Evolutionary conservation across 1,140 invertebrate species (phyloP).

Genomic region (Ctenoplectra terminalis): DNA sequence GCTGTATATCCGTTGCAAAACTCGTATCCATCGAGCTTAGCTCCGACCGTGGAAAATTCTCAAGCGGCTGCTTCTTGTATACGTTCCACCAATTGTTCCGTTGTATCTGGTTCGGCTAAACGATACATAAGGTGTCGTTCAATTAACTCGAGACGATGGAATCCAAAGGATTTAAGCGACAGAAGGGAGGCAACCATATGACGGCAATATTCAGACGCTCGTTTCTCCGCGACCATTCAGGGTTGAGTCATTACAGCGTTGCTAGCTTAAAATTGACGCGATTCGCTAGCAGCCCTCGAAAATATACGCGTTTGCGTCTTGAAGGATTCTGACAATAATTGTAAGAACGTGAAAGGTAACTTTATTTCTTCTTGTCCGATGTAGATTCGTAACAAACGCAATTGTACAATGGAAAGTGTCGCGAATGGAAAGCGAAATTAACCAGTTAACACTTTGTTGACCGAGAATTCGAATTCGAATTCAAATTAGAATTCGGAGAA

Average conservation of each 20-base stretch:
- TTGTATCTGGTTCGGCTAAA: conserved; percentile 31
- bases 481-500: too few species aligned
- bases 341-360: too few species aligned
- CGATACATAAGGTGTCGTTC: conserved; percentile 29
- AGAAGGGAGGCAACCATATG: not conserved
- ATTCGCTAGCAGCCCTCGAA: too few species aligned
- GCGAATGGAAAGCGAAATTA: too few species aligned
- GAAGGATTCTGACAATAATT: too few species aligned
- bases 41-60: not conserved
- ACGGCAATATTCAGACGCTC: conserved; percentile 22
- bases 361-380: too few species aligned
- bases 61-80: not conserved
- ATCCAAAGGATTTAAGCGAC: conserved; percentile 32
- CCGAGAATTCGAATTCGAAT: too few species aligned
- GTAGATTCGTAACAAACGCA: not conserved
- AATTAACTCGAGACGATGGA: conserved; percentile 38
- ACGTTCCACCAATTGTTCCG: conserved; percentile 11
- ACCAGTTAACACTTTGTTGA: too few species aligned
- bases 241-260: not conserved
- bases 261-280: conserved; percentile 6
- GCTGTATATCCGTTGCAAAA: too few species aligned
- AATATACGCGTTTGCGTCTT: not conserved
- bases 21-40: not conserved
- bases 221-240: conserved; percentile 12
- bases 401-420: too few species aligned